These are phyloP conservation scores for Podarcis lilfordi DNA, from an alignment of 2,797 vertebrate genomes.

Conservation along the genomic window DNA sequence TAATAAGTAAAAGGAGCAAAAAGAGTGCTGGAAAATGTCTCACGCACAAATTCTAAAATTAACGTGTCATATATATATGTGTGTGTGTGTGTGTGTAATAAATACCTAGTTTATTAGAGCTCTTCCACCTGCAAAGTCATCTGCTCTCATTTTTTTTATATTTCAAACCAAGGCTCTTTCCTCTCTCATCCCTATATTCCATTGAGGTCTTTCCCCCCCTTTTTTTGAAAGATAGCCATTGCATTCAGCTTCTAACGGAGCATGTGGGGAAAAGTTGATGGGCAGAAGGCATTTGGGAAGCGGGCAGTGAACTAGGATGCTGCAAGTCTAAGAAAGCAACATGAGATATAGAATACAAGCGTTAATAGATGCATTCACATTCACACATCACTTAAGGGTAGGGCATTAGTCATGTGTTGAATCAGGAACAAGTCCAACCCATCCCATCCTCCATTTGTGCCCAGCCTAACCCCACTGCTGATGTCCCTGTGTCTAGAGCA, in stretches of 20 bases:
- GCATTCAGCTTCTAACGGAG: neutral
- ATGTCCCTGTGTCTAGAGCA: too few species aligned
- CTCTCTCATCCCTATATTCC: neutral
- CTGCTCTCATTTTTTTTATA: constrained; percentile 22
- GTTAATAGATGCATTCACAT: neutral
- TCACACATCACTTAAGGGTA: neutral
- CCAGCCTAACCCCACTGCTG: too few species aligned
- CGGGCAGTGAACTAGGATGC: neutral
- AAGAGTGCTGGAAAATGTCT: constrained; percentile 33
- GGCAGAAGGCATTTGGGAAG: neutral
- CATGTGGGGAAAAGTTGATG: neutral
- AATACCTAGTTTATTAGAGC: constrained; percentile 31
- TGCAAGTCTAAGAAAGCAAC: neutral
- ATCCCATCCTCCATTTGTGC: too few species aligned
- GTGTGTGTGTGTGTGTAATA: neutral
- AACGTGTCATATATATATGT: neutral
- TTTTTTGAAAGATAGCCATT: neutral
- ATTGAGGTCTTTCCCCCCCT: too few species aligned
- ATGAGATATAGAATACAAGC: too few species aligned
- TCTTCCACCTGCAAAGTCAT: constrained; percentile 17
- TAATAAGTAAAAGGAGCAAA: constrained; percentile 26
- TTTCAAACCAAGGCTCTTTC: constrained; percentile 3
- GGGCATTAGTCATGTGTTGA: too few species aligned
- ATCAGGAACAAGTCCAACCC: too few species aligned
- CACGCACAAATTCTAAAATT: constrained; percentile 22